Percentiles rank a stretch among this genome's conserved stretches.
phyloP scores from a whole-genome alignment of 2,888 invertebrate genomes.

The Heliconius aoede region DNA sequence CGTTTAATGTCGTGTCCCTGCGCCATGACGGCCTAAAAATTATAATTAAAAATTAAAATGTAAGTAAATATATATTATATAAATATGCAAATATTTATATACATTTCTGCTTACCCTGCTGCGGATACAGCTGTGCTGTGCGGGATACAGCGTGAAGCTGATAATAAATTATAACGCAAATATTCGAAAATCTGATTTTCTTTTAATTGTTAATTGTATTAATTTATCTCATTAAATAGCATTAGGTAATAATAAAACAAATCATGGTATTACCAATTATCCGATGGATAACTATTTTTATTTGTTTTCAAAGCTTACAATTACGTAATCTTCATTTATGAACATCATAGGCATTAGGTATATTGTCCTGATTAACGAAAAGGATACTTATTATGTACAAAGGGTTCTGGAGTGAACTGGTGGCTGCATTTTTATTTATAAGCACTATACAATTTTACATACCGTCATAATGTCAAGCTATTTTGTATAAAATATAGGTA shows the following conservation, averaged over 20 bases:
- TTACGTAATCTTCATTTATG: constrained; percentile 76
- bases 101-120: no score
- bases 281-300: constrained; percentile 77
- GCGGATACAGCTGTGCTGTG: no score
- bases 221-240: not conserved
- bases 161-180: no score
- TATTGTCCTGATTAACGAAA: constrained; percentile 76
- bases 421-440: constrained; percentile 67
- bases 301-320: constrained; percentile 75
- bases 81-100: no score
- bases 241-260: constrained; percentile 67
- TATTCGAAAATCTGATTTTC: no score
- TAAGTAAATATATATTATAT: no score
- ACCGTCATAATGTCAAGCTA: constrained; percentile 67
- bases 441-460: constrained; percentile 81
- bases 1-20: no score
- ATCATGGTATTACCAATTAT: constrained; percentile 75
- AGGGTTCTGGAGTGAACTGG: constrained; percentile 62
- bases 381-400: constrained; percentile 76
- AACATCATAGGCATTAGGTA: constrained; percentile 77
- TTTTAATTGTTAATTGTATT: not conserved
- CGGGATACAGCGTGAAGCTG: no score
- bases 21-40: no score
- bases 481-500: constrained; percentile 57
- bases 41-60: no score